phyloP scores from a whole-genome alignment of 2,113 vertebrate species.

The Myiagra hebetior region DNA sequence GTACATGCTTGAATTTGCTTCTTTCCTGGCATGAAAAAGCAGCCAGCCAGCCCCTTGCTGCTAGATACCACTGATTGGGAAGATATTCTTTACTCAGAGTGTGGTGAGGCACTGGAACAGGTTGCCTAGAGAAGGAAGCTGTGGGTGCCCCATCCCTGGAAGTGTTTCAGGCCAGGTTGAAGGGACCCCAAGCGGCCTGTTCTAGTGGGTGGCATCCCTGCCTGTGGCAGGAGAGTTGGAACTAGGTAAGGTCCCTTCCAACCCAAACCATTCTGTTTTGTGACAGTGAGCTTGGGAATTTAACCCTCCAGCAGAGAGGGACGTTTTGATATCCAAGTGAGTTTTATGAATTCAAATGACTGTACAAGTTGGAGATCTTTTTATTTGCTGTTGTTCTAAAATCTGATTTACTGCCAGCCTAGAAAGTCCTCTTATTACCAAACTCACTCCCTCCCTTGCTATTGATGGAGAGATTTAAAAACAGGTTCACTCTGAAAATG shows the following conservation, averaged over 20 bases:
- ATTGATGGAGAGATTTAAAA: background rate
- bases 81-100: background rate
- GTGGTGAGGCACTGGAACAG: background rate
- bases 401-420: background rate
- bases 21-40: background rate
- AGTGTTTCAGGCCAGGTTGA: background rate
- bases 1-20: background rate
- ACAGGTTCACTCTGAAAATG: background rate
- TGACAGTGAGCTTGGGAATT: background rate
- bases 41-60: background rate
- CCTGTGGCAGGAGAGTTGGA: background rate
- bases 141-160: background rate
- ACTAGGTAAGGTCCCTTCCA: background rate
- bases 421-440: background rate
- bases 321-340: background rate
- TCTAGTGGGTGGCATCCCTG: background rate
- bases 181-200: background rate
- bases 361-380: background rate
- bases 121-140: background rate
- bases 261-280: background rate
- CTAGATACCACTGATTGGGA: background rate
- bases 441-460: background rate
- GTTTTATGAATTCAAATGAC: background rate
- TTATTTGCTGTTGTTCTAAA: background rate
- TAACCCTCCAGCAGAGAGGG: background rate